Percentiles rank a stretch among this genome's conserved stretches.
These are phyloP conservation scores for roundworm (Caenorhabditis elegans) DNA, from an alignment of 1,140 invertebrate species.

Conservation along the genomic window WBcel235 BX284606.5:5630001-5630500, in stretches of 20 bases:
- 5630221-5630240: not conserved
- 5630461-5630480: constrained; percentile 47
- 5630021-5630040: too few species aligned
- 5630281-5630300: not conserved
- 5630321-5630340: too few species aligned
- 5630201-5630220: not conserved
- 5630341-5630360: too few species aligned
- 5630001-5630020: too few species aligned
- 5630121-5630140: not conserved
- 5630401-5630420: constrained; percentile 56
- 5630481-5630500: constrained; percentile 2
- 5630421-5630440: constrained; percentile 56
- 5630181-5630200: not conserved
- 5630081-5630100: not conserved
- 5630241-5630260: constrained; percentile 4
- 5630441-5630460: constrained; percentile 52
- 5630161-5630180: constrained; percentile 6
- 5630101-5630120: not conserved
- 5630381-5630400: constrained; percentile 26
- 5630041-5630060: not conserved
- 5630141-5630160: not conserved
- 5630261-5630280: not conserved
- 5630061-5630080: not conserved
- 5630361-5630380: constrained; percentile 1
- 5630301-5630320: not conserved